Percentiles rank a stretch among this genome's conserved stretches.
These are phyloP conservation scores for Lithobates pipiens DNA, from an alignment of 2,797 vertebrate genomes.

Conservation along the genomic window DNA sequence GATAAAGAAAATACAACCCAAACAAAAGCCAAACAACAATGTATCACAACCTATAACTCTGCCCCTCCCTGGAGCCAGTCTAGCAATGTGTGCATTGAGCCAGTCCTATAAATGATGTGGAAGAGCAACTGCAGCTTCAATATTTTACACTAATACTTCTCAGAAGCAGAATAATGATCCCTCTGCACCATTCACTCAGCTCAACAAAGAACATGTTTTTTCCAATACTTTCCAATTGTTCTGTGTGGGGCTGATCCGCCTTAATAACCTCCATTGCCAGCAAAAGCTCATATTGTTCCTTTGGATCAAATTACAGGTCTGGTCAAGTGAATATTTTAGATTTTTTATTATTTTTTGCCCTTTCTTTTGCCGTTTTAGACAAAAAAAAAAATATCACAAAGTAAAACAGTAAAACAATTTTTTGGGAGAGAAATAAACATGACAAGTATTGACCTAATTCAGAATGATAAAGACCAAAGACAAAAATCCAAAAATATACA, in stretches of 20 bases:
- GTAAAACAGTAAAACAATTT: not conserved
- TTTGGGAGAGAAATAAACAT: not conserved
- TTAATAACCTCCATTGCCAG: not conserved
- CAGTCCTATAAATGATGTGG: constrained; percentile 4
- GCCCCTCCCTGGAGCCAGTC: not conserved
- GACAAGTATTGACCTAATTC: too few relatives aligned
- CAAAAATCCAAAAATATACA: too few relatives aligned
- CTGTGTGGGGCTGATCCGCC: not conserved
- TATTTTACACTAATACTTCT: constrained; percentile 18
- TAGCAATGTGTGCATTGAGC: constrained; percentile 1
- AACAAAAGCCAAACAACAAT: constrained; percentile 8
- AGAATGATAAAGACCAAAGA: too few relatives aligned
- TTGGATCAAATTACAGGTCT: not conserved
- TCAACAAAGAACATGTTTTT: constrained; percentile 4
- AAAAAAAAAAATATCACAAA: not conserved
- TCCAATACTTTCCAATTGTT: constrained; percentile 11
- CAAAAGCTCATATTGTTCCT: not conserved
- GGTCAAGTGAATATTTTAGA: not conserved
- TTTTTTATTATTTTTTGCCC: not conserved
- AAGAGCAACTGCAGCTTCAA: not conserved
- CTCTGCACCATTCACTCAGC: constrained; percentile 17
- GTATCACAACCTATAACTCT: constrained; percentile 16
- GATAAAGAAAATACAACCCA: not conserved
- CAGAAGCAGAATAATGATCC: constrained; percentile 17
- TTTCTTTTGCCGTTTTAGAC: not conserved